These are phyloP conservation scores for Dorcus parallelipipedus DNA, from an alignment of 2,888 invertebrate species.

Conservation along the genomic window DNA sequence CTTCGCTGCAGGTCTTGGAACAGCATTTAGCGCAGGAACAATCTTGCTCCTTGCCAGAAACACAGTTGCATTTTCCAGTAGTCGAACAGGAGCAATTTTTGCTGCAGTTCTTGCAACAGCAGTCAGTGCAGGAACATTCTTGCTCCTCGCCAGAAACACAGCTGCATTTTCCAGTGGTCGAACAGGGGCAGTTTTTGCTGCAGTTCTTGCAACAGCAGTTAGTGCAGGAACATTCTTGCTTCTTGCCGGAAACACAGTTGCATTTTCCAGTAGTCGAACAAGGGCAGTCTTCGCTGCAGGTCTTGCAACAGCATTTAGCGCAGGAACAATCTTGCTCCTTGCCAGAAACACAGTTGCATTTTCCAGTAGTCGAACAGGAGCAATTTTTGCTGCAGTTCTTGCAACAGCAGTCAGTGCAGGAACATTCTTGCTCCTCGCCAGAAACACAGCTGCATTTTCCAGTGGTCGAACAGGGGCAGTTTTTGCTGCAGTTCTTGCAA, in stretches of 20 bases:
- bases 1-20: not conserved
- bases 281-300: not conserved
- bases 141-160: not conserved
- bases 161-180: not conserved
- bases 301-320: not conserved
- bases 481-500: not conserved
- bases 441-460: constrained; percentile 12
- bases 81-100: constrained; percentile 1
- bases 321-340: not conserved
- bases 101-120: constrained; percentile 4
- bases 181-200: not conserved
- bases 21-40: constrained; percentile 8
- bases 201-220: constrained; percentile 1
- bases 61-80: constrained; percentile 8
- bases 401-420: constrained; percentile 9
- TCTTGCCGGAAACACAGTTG: not conserved
- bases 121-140: constrained; percentile 4
- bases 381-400: constrained; percentile 2
- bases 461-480: not conserved
- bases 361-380: not conserved
- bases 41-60: constrained; percentile 4
- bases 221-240: not conserved
- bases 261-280: not conserved
- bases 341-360: not conserved
- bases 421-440: constrained; percentile 4